Conservation (phyloP, 2,888 invertebrate genomes). For the Tenthredo scrophulariae region DNA sequence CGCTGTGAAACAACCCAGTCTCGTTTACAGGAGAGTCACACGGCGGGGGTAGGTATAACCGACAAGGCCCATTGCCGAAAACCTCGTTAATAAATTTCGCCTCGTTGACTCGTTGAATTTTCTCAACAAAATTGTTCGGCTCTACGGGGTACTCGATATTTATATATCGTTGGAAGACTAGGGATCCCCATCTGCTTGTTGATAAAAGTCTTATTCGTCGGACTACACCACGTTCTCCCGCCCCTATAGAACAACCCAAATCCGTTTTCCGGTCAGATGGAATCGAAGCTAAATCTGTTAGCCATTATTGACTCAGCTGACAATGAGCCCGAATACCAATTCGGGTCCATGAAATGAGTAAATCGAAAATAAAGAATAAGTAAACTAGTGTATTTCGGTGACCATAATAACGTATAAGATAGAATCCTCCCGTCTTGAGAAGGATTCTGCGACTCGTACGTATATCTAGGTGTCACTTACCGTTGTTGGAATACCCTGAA, state of each 20-base stretch:
- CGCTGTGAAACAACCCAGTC: slow-evolving; percentile 31
- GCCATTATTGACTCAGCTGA: neutral
- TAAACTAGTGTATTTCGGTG: neutral
- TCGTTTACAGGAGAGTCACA: slow-evolving; percentile 42
- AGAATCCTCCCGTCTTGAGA: neutral
- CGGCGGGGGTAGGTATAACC: slow-evolving; percentile 29
- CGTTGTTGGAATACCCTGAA: neutral
- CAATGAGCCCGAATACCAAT: neutral
- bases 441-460: neutral
- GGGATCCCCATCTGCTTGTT: neutral
- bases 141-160: slow-evolving; percentile 33
- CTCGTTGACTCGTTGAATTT: slow-evolving; percentile 43
- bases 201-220: neutral
- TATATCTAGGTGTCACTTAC: slow-evolving; percentile 14
- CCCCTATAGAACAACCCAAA: neutral
- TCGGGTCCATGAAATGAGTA: neutral
- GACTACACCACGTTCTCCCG: neutral
- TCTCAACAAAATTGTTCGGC: slow-evolving; percentile 36
- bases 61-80: slow-evolving; percentile 19
- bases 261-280: neutral
- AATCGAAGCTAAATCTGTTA: slow-evolving; percentile 2
- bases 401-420: neutral
- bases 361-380: neutral
- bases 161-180: neutral
- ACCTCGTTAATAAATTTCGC: slow-evolving; percentile 38